Base-by-base conservation (phyloP, 2,888 invertebrate species). In the Cryptosula pallasiana region DNA sequence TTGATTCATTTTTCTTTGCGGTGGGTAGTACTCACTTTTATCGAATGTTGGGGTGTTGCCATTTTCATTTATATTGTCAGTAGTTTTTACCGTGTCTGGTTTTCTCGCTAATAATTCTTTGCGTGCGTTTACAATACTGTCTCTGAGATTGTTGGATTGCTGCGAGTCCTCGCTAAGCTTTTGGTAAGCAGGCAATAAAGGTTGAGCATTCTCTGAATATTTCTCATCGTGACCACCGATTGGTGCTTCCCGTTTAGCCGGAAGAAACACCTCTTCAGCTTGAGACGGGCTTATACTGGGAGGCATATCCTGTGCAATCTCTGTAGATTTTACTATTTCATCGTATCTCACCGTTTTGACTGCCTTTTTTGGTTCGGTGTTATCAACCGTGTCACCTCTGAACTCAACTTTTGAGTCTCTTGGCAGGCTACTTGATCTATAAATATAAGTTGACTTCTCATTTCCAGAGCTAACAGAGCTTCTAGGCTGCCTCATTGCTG, bases 181-280 rank as follows among this genome's bases (percentile, higher is more conserved):
- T 32, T 63, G 63, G 27, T 63, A 63, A 13, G 25, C 27, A 63
- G 63, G 63, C 32, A 63, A 32, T 13, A 27, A 16, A 3, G 63
- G 63, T n/a, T 13, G 20, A 13, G 32, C 5, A n/a, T 32, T 63
- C 32, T 63, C 63, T 29, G 63, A 63, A 32, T 29, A 63, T 32
- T 63, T 63, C 9, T 63, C 63, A 63, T 63, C 63, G n/a, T 63
- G 63, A 34, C 63, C 63, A 9, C 63, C 63, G 5, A 63, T 63
- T 32, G 63, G 63, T 29, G 63, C 32, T 32, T 63, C 63, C 3
- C 63, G 63, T 27, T 63, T 63, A 9, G 25, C 63, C 13, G 63
- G 63, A 63, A 32, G 32, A 9, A 63, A 32, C 27, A 32, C 63
- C n/a, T 63, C 25, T n/a, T 63, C 63, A 27, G 32, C 32, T 34